Percentiles rank a stretch among this genome's conserved stretches.
Evolutionary conservation across 2,888 invertebrate genomes (phyloP).

Genomic region (Leucophenga maculata): DNA sequence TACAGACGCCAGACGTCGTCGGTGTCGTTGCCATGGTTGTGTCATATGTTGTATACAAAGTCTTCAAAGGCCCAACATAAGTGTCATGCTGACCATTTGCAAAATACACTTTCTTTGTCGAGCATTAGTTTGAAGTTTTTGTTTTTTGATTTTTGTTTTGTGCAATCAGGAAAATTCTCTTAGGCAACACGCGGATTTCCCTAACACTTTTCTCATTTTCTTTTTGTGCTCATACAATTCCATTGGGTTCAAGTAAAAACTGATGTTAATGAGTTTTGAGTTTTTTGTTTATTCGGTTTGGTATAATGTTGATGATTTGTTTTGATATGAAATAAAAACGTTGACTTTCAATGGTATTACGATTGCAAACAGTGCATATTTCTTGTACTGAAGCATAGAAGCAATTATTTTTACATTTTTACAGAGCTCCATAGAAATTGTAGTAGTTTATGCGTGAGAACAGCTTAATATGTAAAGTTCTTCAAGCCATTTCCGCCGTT

Average conservation of each 20-base stretch:
- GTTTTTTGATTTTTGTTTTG: conserved; percentile 38
- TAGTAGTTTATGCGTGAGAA: too few species aligned
- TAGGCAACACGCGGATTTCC: conserved; percentile 60
- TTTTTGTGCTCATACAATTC: conserved; percentile 35
- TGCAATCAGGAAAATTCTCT: conserved; percentile 58
- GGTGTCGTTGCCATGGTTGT: not conserved
- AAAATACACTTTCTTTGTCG: conserved; percentile 19
- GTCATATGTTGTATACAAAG: not conserved
- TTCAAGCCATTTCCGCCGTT: too few species aligned
- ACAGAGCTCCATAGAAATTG: too few species aligned
- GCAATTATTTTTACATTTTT: too few species aligned
- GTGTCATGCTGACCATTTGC: conserved; percentile 57
- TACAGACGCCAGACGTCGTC: too few species aligned
- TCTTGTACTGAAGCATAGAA: too few species aligned
- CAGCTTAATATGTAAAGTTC: too few species aligned
- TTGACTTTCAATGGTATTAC: too few species aligned
- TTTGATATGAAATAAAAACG: too few species aligned
- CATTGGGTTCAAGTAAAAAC: conserved; percentile 9
- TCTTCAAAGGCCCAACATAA: conserved; percentile 33
- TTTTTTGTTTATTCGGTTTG: conserved; percentile 2
- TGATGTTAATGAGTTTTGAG: conserved; percentile 51
- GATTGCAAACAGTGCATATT: too few species aligned
- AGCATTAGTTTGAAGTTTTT: conserved; percentile 37
- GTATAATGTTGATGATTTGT: not conserved
- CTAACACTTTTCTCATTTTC: conserved; percentile 44